These are phyloP conservation scores for mouse (Mus musculus) DNA, from an alignment of 2,113 vertebrate genomes.

Conservation along the genomic window GRCm39 chr2:167837501-167838000, in stretches of 20 bases:
- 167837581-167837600: neutral
- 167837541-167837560: neutral
- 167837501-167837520: neutral
- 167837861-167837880: neutral
- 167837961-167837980: too few species aligned
- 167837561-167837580: neutral
- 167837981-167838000: too few species aligned
- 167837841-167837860: neutral
- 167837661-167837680: neutral
- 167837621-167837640: neutral
- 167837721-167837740: too few species aligned
- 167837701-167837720: neutral
- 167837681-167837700: too few species aligned
- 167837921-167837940: neutral
- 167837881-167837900: neutral
- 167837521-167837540: neutral
- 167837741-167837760: neutral
- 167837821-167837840: neutral
- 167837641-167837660: neutral
- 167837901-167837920: neutral
- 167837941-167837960: fast-evolving
- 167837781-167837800: neutral
- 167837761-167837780: neutral
- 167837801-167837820: neutral
- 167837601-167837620: neutral